Evolutionary conservation across 1,140 invertebrate species (phyloP).

Genomic region (Lycorma delicatula): DNA sequence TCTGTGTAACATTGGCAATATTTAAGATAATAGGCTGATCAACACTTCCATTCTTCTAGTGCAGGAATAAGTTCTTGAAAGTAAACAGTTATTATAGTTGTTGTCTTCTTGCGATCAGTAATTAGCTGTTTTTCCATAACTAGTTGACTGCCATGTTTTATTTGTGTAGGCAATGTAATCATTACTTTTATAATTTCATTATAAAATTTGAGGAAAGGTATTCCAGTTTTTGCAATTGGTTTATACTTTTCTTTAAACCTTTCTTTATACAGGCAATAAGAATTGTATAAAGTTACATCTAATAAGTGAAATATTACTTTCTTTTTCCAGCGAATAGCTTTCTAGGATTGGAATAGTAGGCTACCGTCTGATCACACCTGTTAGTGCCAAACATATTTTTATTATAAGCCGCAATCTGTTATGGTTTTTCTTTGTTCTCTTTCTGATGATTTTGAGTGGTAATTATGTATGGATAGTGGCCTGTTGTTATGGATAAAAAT

Average conservation of each 20-base stretch:
- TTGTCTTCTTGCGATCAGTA: neutral
- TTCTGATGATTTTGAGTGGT: slow-evolving; percentile 22
- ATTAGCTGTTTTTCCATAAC: neutral
- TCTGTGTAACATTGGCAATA: neutral
- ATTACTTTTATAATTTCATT: neutral
- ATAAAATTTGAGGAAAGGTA: neutral
- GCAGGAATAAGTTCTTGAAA: neutral
- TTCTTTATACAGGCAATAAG: neutral
- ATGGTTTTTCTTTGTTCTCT: slow-evolving; percentile 3
- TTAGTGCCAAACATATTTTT: slow-evolving; percentile 31
- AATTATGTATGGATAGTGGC: neutral
- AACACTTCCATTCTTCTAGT: neutral
- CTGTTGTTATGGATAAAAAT: slow-evolving; percentile 11
- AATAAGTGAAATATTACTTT: slow-evolving; percentile 24
- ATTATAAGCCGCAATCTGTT: slow-evolving; percentile 15
- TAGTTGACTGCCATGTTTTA: neutral
- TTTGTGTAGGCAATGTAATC: neutral
- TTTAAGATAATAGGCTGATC: neutral
- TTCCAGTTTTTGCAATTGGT: too few relatives aligned
- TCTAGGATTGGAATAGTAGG: slow-evolving; percentile 25
- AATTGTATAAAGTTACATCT: neutral
- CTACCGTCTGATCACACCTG: slow-evolving; percentile 30
- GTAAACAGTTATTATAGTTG: too few relatives aligned
- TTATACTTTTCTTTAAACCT: too few relatives aligned
- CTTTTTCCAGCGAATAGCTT: slow-evolving; percentile 33